phyloP scores from a whole-genome alignment of 2,113 vertebrate species.

The Dascyllus trimaculatus region DNA sequence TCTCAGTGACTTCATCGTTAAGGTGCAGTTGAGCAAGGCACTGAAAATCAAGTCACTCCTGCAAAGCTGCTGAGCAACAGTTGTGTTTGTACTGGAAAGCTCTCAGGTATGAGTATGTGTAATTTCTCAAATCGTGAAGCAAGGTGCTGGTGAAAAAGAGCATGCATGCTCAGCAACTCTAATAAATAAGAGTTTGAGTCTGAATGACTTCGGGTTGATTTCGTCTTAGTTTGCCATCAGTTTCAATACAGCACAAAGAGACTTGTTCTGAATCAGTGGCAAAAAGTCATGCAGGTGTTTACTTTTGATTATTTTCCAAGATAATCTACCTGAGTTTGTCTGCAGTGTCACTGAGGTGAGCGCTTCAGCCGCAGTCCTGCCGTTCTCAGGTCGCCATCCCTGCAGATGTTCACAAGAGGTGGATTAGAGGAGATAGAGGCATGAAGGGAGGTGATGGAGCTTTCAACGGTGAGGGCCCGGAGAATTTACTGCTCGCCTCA shows the following conservation, averaged over 20 bases:
- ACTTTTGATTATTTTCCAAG: constrained; percentile 43
- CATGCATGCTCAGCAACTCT: constrained; percentile 30
- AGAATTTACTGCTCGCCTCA: constrained; percentile 58
- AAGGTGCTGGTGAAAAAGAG: constrained; percentile 24
- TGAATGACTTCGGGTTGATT: constrained; percentile 6
- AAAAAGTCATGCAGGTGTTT: constrained; percentile 58
- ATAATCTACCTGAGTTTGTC: constrained; percentile 43
- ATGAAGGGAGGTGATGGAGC: constrained; percentile 59
- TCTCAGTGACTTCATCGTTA: constrained; percentile 14
- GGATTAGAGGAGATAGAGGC: constrained; percentile 49
- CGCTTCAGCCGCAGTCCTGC: constrained; percentile 6
- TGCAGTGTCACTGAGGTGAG: constrained; percentile 6
- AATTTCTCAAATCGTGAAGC: constrained; percentile 39
- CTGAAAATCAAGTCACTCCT: not conserved
- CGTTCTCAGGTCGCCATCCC: not conserved
- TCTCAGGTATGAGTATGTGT: constrained; percentile 38
- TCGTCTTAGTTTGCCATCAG: constrained; percentile 20
- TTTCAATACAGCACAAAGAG: constrained; percentile 41
- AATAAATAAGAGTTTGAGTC: constrained; percentile 29
- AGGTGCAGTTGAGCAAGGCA: constrained; percentile 40
- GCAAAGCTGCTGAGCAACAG: constrained; percentile 11
- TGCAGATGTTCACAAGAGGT: constrained; percentile 59
- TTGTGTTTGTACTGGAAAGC: constrained; percentile 37
- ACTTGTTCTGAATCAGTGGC: constrained; percentile 39
- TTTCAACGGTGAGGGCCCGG: constrained; percentile 59